These are phyloP conservation scores for Drosophila lacicola DNA, from an alignment of 2,888 invertebrate genomes.

Conservation along the genomic window DNA sequence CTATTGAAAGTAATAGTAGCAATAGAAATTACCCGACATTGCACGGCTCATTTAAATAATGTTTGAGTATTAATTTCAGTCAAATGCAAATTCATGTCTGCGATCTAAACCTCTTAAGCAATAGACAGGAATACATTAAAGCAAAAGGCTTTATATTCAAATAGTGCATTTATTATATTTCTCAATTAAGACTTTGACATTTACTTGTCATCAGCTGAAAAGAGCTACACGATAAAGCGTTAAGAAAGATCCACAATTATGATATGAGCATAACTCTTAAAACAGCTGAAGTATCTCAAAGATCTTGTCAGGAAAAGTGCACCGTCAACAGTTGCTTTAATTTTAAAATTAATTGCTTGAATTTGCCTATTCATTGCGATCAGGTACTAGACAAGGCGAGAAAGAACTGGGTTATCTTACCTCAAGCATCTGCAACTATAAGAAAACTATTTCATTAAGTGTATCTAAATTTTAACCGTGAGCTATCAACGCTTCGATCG, in stretches of 20 bases:
- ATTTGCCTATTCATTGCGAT: not conserved
- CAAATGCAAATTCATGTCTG: too few relatives aligned
- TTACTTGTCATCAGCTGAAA: not conserved
- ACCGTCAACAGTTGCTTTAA: not conserved
- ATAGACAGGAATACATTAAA: too few relatives aligned
- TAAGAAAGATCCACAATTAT: not conserved
- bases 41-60: too few relatives aligned
- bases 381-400: not conserved
- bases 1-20: too few relatives aligned
- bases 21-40: too few relatives aligned
- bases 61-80: too few relatives aligned
- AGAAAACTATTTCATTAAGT: too few relatives aligned
- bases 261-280: slow-evolving; percentile 1
- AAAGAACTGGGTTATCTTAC: not conserved
- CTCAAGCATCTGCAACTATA: too few relatives aligned
- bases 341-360: not conserved
- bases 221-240: slow-evolving; percentile 1
- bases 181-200: not conserved
- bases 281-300: slow-evolving; percentile 3
- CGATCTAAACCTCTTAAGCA: too few relatives aligned
- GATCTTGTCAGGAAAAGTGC: not conserved
- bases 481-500: not conserved
- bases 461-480: too few relatives aligned
- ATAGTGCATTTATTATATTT: not conserved
- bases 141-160: not conserved